Evolutionary conservation across 1,140 invertebrate species (phyloP), one percentile per base, ranked within the genome.

Genomic region (Sycophila sp.): DNA sequence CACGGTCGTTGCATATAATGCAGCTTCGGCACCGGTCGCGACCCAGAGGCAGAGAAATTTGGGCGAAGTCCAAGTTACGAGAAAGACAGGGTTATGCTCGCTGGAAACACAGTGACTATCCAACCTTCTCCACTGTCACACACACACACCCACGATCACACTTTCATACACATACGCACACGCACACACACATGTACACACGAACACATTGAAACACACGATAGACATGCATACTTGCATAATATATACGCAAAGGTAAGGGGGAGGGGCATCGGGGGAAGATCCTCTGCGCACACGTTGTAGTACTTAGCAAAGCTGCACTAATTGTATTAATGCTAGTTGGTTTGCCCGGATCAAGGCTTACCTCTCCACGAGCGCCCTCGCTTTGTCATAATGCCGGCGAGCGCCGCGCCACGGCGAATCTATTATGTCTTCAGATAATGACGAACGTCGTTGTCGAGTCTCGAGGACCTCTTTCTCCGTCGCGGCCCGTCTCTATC

Each of bases 311-410:
- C 76, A 80, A 81, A 83, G 80, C 82, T 79, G 73, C 72, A 78
- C 81, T 84, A 85, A 85, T 85, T 84, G 81, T 84, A 84, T 85
- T 83, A 85, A 84, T 82, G 77, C 81, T 79, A 78, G 77, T 80
- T 80, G 82, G 80, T 81, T 81, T 78, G 76, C 75, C 74, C 53
- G 75, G 78, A 79, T 81, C 77, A 78, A 77, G 75, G 65, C 74
- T 66, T n/a, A n/a, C n/a, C n/a, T n/a, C n/a, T n/a, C n/a, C 62
- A 67, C 19, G 17, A 22, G 19, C 42, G 24, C 67, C 45, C 45
- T 45, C 19, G 28, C 13, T 6, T 34, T 26, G 75, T 79, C 78
- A 81, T 80, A 81, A 81, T 81, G 77, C 78, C 62, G 55, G 30
- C 59, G 60, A 59, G 72, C n/a, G 28, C 51, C 63, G 62, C 38